A percentile compares a stretch with the other conserved stretches of the same genome.
These are phyloP conservation scores for Bubo blakistoni DNA, from an alignment of 2,113 vertebrate species.

Conservation along the genomic window DNA sequence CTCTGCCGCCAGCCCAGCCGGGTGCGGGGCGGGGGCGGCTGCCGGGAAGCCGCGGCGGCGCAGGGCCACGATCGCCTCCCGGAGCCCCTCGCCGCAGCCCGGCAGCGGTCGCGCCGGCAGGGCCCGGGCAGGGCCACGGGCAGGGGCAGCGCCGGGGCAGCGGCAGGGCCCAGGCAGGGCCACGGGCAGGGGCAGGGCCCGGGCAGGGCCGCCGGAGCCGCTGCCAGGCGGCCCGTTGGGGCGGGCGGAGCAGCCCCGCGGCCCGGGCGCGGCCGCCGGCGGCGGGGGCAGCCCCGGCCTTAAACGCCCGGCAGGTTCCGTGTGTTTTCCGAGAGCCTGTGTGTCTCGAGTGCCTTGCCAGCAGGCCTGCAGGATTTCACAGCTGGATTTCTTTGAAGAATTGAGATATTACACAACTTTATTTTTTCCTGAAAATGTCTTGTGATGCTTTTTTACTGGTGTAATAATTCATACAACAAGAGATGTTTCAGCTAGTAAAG, in stretches of 20 bases:
- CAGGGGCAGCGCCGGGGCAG: neutral
- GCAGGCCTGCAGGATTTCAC: neutral
- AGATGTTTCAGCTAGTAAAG: neutral
- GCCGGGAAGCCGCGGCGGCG: neutral
- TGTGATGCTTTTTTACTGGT: neutral
- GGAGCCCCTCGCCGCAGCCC: neutral
- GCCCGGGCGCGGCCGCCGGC: too few species aligned
- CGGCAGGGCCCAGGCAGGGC: too few species aligned
- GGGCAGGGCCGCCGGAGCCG: neutral
- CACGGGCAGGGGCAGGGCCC: too few species aligned
- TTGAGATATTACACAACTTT: too few species aligned
- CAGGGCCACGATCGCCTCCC: neutral
- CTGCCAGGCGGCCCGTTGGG: too few species aligned
- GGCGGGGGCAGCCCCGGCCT: too few species aligned
- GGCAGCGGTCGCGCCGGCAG: neutral
- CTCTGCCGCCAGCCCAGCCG: neutral
- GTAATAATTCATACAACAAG: neutral
- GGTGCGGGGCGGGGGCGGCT: too few species aligned
- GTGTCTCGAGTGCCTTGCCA: accelerated
- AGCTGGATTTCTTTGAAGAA: neutral
- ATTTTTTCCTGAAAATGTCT: neutral
- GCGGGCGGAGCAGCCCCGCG: too few species aligned
- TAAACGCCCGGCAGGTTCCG: too few species aligned
- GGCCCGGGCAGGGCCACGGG: too few species aligned
- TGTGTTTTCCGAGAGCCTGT: too few species aligned